Conservation (phyloP, 2,797 vertebrate genomes). For the Gymnoscopelus microlampas region DNA sequence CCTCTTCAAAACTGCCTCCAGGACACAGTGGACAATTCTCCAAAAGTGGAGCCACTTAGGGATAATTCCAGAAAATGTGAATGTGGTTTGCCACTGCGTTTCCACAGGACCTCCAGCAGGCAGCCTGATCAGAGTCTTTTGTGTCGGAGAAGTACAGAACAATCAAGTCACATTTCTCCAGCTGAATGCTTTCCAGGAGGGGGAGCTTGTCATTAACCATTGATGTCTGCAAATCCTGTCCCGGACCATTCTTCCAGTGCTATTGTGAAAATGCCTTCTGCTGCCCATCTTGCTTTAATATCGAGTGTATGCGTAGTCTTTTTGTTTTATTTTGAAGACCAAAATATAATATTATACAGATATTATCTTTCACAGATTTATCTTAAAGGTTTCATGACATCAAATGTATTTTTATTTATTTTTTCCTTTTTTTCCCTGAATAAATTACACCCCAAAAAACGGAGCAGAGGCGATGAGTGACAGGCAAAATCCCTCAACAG, state of each 20-base stretch:
- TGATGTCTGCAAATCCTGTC: neutral
- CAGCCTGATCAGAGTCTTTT: neutral
- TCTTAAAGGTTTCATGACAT: too few relatives aligned
- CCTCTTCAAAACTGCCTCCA: neutral
- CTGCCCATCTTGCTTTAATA: too few relatives aligned
- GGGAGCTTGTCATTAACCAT: neutral
- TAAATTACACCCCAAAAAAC: too few relatives aligned
- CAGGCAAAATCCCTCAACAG: too few relatives aligned
- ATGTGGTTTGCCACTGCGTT: neutral
- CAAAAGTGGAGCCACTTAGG: neutral
- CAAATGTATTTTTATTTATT: too few relatives aligned
- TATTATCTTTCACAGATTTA: too few relatives aligned
- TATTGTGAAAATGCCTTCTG: too few relatives aligned
- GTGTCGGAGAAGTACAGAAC: neutral
- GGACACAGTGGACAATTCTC: neutral
- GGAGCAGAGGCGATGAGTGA: too few relatives aligned
- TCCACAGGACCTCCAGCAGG: constrained; percentile 20
- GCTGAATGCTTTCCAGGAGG: constrained; percentile 6
- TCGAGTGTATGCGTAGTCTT: too few relatives aligned
- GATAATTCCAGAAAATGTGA: neutral
- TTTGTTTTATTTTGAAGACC: too few relatives aligned
- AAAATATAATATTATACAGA: too few relatives aligned
- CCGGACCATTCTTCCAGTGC: neutral
- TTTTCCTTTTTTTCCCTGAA: too few relatives aligned
- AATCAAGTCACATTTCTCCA: neutral